Conservation (phyloP, 2,888 invertebrate genomes). For the Melanostoma scalare region DNA sequence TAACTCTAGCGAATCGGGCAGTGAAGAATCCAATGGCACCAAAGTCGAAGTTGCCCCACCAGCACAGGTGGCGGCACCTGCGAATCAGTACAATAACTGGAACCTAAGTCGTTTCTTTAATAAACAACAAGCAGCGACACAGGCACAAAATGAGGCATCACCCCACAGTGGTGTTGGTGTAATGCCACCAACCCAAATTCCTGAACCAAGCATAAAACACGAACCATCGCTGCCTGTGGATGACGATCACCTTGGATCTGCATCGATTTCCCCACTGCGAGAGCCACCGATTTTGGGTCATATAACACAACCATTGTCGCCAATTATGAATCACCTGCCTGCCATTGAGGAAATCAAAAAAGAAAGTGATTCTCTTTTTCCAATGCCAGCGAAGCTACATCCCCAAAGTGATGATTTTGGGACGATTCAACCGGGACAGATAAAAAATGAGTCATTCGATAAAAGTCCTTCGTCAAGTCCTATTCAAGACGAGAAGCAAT, state of each 20-base stretch:
- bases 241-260: constrained; percentile 75
- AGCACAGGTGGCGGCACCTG: constrained; percentile 76
- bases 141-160: constrained; percentile 76
- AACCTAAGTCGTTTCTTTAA: constrained; percentile 78
- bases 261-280: constrained; percentile 72
- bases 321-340: constrained; percentile 66
- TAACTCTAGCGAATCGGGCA: constrained; percentile 81
- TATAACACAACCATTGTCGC: constrained; percentile 75
- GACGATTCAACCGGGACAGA: constrained; percentile 78
- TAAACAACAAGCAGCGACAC: constrained; percentile 75
- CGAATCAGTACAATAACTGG: constrained; percentile 79
- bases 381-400: constrained; percentile 72
- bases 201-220: constrained; percentile 73
- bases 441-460: constrained; percentile 78
- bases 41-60: constrained; percentile 76
- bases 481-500: constrained; percentile 73
- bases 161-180: constrained; percentile 70
- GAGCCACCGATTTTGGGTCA: constrained; percentile 74
- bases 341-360: constrained; percentile 78
- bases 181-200: constrained; percentile 57
- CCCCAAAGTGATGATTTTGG: constrained; percentile 74
- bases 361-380: constrained; percentile 76
- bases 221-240: constrained; percentile 77
- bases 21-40: constrained; percentile 78
- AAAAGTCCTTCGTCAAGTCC: constrained; percentile 75